These are phyloP conservation scores for rabbit (Oryctolagus cuniculus) DNA, from an alignment of 2,113 vertebrate species.

Conservation along the genomic window DNA sequence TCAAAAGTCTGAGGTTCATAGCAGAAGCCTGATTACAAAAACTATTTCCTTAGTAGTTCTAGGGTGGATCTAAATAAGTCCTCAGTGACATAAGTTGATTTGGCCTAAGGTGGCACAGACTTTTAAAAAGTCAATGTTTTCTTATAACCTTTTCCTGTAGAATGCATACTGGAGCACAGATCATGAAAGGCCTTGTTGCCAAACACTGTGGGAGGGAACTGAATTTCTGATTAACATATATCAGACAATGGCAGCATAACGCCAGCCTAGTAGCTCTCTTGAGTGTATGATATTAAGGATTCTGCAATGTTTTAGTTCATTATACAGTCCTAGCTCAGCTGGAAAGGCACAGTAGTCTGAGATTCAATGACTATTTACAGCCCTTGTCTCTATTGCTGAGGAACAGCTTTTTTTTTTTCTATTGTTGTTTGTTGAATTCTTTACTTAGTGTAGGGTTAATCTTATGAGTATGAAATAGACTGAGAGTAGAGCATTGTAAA, in stretches of 20 bases:
- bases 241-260: neutral
- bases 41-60: neutral
- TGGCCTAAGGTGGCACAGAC: neutral
- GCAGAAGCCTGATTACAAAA: neutral
- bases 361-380: too few species aligned
- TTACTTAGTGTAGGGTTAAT: too few species aligned
- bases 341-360: neutral
- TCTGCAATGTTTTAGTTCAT: slow-evolving; percentile 30
- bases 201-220: neutral
- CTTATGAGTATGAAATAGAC: too few species aligned
- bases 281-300: neutral
- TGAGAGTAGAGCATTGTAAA: too few species aligned
- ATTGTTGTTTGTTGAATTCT: too few species aligned
- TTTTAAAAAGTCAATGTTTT: slow-evolving; percentile 40
- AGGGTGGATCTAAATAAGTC: neutral
- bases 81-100: neutral
- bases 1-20: neutral
- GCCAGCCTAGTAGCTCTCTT: neutral
- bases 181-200: slow-evolving; percentile 14
- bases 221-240: neutral
- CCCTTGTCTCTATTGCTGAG: too few species aligned
- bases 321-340: neutral
- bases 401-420: too few species aligned
- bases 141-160: slow-evolving; percentile 20
- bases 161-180: slow-evolving; percentile 7